These are phyloP conservation scores for Gobio gobio DNA, from an alignment of 2,113 vertebrate species.

Conservation along the genomic window DNA sequence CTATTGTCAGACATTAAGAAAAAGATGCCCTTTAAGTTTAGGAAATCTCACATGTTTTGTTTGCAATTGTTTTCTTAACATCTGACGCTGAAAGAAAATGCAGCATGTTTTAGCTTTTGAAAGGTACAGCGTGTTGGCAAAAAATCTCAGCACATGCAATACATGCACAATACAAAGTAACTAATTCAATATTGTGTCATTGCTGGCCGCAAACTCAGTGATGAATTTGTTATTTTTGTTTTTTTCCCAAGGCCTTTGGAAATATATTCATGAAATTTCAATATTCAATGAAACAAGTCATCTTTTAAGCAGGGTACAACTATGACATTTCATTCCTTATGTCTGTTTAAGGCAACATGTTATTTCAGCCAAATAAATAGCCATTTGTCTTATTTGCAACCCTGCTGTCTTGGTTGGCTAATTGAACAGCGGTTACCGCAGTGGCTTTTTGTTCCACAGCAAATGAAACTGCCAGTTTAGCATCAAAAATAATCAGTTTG, in stretches of 20 bases:
- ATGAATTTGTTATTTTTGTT: conserved; percentile 74
- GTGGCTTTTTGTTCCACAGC: conserved; percentile 58
- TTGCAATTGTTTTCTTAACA: background rate
- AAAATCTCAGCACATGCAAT: conserved; percentile 62
- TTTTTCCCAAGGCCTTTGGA: conserved; percentile 59
- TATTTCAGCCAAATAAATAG: conserved; percentile 78
- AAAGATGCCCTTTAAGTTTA: conserved; percentile 48
- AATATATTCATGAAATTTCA: conserved; percentile 86
- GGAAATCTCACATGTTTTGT: background rate
- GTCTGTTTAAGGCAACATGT: conserved; percentile 67
- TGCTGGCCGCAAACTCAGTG: conserved; percentile 73
- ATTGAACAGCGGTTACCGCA: conserved; percentile 74
- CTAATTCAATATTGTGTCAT: conserved; percentile 75
- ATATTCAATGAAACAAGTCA: conserved; percentile 78
- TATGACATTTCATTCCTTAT: conserved; percentile 77
- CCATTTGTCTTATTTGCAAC: conserved; percentile 70
- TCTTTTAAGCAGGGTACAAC: conserved; percentile 78
- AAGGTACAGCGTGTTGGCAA: conserved; percentile 55
- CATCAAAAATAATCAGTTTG: conserved; percentile 81
- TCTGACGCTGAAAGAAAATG: background rate
- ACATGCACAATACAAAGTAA: conserved; percentile 70
- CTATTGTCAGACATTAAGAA: conserved; percentile 80
- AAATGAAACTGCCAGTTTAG: conserved; percentile 80
- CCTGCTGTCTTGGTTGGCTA: conserved; percentile 61
- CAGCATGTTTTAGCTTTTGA: background rate